A percentile compares a stretch with the other conserved stretches of the same genome.
These are phyloP conservation scores for Phocides pigmalion DNA, from an alignment of 1,140 invertebrate species.

Conservation along the genomic window DNA sequence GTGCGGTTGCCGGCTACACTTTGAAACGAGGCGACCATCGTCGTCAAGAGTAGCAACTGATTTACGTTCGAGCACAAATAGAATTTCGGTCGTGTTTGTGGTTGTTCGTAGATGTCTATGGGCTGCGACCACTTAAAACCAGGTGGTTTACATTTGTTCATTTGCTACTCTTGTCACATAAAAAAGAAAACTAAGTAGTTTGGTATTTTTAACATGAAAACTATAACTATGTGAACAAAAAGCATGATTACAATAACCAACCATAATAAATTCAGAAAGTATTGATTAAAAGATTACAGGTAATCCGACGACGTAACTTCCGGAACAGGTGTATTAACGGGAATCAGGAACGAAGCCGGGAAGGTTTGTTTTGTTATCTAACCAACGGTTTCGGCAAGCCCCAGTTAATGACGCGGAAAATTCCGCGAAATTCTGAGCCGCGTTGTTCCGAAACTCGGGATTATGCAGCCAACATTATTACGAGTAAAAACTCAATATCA, in stretches of 20 bases:
- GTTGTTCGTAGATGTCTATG: too few relatives aligned
- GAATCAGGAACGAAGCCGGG: conserved; percentile 44
- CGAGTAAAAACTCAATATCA: conserved; percentile 39
- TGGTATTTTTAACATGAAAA: neutral
- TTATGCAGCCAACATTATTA: conserved; percentile 63
- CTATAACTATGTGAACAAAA: neutral
- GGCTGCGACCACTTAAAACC: too few relatives aligned
- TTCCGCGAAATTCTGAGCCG: conserved; percentile 44
- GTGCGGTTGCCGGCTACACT: too few relatives aligned
- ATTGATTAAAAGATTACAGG: conserved; percentile 16
- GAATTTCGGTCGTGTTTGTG: too few relatives aligned
- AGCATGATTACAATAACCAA: neutral
- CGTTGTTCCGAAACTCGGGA: conserved; percentile 42
- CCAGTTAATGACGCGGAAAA: conserved; percentile 63
- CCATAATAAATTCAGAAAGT: neutral
- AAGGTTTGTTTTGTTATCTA: conserved; percentile 55
- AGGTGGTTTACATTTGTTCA: too few relatives aligned
- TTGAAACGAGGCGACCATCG: too few relatives aligned
- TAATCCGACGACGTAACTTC: neutral
- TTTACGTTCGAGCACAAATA: too few relatives aligned
- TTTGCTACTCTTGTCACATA: too few relatives aligned
- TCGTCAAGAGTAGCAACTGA: too few relatives aligned
- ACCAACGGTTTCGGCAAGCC: conserved; percentile 26
- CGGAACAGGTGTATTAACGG: conserved; percentile 41
- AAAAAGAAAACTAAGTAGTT: too few relatives aligned